Evolutionary conservation across 2,888 invertebrate genomes (phyloP).

Genomic region (Drosophila barbarae): DNA sequence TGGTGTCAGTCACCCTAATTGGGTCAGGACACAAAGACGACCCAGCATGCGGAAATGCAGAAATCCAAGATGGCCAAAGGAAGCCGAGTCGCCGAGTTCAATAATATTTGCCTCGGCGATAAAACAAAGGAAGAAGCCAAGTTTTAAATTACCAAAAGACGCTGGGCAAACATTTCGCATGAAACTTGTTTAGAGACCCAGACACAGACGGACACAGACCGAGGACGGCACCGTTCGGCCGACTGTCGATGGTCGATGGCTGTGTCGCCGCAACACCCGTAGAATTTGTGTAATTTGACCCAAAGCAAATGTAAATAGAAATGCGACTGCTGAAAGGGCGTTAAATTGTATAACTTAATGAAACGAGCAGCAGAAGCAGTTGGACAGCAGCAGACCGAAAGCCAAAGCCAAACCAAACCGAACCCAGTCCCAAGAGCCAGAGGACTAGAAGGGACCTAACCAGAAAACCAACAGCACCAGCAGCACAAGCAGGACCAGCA

Average conservation of each 20-base stretch:
- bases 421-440: slow-evolving; percentile 33
- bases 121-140: slow-evolving; percentile 57
- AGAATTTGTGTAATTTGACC: slow-evolving; percentile 78
- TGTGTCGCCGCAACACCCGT: slow-evolving; percentile 73
- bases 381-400: slow-evolving; percentile 59
- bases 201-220: slow-evolving; percentile 10
- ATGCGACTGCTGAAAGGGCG: slow-evolving; percentile 68
- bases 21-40: slow-evolving; percentile 52
- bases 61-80: slow-evolving; percentile 36
- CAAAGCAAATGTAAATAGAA: slow-evolving; percentile 79
- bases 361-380: slow-evolving; percentile 52
- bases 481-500: slow-evolving; percentile 29
- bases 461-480: slow-evolving; percentile 67
- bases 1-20: slow-evolving; percentile 51
- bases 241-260: slow-evolving; percentile 56
- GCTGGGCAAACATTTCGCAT: slow-evolving; percentile 65
- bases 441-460: slow-evolving; percentile 61
- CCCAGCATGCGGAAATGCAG: slow-evolving; percentile 1
- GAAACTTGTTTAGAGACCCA: slow-evolving; percentile 62
- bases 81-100: slow-evolving; percentile 47
- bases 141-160: slow-evolving; percentile 64
- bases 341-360: slow-evolving; percentile 78
- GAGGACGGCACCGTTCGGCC: slow-evolving; percentile 22
- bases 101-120: slow-evolving; percentile 62
- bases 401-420: slow-evolving; percentile 51